Evolutionary conservation across 2,888 invertebrate species (phyloP).

Genomic region (Teleiodes luculella): DNA sequence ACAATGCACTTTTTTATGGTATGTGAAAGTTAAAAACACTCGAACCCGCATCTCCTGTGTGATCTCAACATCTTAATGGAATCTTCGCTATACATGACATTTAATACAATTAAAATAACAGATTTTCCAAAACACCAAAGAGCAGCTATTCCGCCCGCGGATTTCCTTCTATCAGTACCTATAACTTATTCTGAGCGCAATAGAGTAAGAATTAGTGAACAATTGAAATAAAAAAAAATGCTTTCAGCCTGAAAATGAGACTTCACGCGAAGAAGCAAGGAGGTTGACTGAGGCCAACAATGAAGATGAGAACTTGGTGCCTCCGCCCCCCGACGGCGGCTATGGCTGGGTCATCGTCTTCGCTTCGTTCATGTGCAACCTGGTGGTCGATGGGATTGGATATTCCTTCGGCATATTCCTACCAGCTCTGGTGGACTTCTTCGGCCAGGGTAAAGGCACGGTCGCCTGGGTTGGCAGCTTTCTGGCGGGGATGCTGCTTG

Average conservation of each 20-base stretch:
- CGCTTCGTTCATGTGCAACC: constrained; percentile 95
- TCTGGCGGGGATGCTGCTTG: constrained; percentile 5
- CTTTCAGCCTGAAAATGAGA: constrained; percentile 10
- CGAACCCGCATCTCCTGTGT: no score
- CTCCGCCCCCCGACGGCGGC: constrained; percentile 87
- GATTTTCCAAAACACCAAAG: no score
- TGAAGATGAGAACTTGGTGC: background rate
- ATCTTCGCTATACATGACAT: no score
- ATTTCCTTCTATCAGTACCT: no score
- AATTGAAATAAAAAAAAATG: background rate
- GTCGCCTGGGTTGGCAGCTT: constrained; percentile 9
- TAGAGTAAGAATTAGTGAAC: no score
- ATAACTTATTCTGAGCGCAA: no score
- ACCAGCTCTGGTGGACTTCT: constrained; percentile 68
- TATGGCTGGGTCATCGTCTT: constrained; percentile 96
- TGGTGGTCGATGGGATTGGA: constrained; percentile 96
- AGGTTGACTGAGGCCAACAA: background rate
- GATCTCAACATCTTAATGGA: no score
- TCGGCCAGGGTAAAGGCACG: constrained; percentile 5
- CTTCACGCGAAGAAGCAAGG: constrained; percentile 3
- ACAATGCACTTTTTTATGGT: no score
- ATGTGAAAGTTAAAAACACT: no score
- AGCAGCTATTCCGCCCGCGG: no score
- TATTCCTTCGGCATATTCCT: constrained; percentile 87
- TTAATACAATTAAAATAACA: no score